Evolutionary conservation across 2,113 vertebrate genomes (phyloP), one percentile per base, ranked within the genome.

Genomic region (Cyphotilapia sp.): DNA sequence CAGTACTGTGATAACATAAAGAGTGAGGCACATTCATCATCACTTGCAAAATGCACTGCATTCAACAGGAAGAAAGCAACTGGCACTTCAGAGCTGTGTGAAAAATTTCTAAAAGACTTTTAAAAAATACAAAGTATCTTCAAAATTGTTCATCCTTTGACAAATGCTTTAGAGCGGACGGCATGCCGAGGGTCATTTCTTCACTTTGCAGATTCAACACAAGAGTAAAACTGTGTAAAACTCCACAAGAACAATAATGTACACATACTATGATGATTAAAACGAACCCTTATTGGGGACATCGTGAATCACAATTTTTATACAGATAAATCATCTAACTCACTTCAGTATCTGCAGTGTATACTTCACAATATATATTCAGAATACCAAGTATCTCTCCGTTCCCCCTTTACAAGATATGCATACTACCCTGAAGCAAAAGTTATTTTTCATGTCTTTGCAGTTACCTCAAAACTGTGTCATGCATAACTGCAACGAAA

Each of bases 1-100:
- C 93, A 95, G 94, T 95, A 95, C 93, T 95, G 87, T 87, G 91
- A 95, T 95, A 93, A 93, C 80, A 89, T 47, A 84, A 89, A 85
- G 80, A 88, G 85, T 31, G 74, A 95, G 94, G 93, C 94, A 95
- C 95, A 93, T 94, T 93, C 85, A 91, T 94, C 69, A 91, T 91
- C 84, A 86, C 61, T 63, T 83, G 71, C 69, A 91, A 92, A 92
- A 84, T 87, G 82, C 88, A 90, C 61, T 87, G 90, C 89, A 88
- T 94, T 93, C 89, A 91, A 85, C 49, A 59, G 33, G 63, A 83
- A 83, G 66, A 90, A 93, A 89, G 71, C 38, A 88, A 86, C 17
- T 89, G 92, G 92, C 91, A 93, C 91, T 94, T 95, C 4, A 89
- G 84, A 92, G 88, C 47, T 45, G 78, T 61, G 27, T 83, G 84